Evolutionary conservation across 2,888 invertebrate genomes (phyloP), one percentile per base, ranked within the genome.

Genomic region (Oligia fasciuncula): DNA sequence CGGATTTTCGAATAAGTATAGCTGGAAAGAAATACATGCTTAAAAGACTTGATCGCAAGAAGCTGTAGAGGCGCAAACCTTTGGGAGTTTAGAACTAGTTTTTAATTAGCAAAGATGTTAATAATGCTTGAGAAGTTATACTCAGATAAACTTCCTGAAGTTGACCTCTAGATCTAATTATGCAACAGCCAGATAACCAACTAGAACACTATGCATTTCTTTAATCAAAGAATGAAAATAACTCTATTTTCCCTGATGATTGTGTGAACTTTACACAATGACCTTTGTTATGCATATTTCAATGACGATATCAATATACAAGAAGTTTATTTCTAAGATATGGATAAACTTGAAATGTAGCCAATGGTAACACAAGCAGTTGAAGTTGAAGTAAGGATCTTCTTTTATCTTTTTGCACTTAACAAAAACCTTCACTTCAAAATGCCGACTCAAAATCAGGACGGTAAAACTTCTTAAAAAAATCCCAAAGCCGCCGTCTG

Each of bases 401-500:
- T 49, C 14, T 1, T 67, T 60, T 43, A 79, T 80, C 80, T 78
- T 63, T 66, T 68, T 68, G 60, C 65, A 73, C 51, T 63, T 17
- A 60, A 68, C 63, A 40, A 23, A 68, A 63, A 66, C 23, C 19
- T 19, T 62, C 6, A 66, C 23, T 71, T 84, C 35, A 73, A 82
- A 68, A 49, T 13, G 51, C 67, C n/a, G 57, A 43, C 54, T 71
- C 43, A 66, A 74, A 77, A 73, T 67, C 19, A 79, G 80, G 70
- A 79, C 49, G 62, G 46, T 79, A 51, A 74, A 54, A 40, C 68
- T 68, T 69, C 35, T 62, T 66, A 43, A 77, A 77, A 77, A 83
- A 91, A 87, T 84, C 85, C 74, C 79, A 85, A 87, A 83, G 87
- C 88, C 87, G 82, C 87, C 86, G 88, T 80, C 79, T 75, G 90